phyloP scores from a whole-genome alignment of 2,888 invertebrate species.

The Mellilla xanthometata region DNA sequence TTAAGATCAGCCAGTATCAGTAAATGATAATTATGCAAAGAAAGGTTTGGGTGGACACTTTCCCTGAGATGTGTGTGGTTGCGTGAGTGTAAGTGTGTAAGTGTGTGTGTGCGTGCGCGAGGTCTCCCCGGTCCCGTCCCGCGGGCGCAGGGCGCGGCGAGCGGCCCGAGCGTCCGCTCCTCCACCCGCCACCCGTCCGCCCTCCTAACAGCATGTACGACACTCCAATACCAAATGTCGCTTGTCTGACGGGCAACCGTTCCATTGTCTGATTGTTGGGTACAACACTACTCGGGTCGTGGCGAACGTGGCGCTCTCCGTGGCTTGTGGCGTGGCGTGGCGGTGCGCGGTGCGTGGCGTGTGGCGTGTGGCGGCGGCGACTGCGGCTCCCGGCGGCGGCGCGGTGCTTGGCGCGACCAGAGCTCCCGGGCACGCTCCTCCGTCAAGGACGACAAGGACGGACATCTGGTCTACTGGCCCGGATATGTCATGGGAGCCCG shows the following conservation, averaged over 20 bases:
- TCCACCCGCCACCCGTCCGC: slow-evolving; percentile 64
- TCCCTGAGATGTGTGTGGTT: slow-evolving; percentile 45
- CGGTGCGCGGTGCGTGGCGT: slow-evolving; percentile 40
- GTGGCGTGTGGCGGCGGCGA: too few relatives aligned
- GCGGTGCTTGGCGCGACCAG: slow-evolving; percentile 76
- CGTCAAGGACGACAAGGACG: slow-evolving; percentile 99
- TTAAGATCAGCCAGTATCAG: slow-evolving; percentile 50
- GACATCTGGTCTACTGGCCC: slow-evolving; percentile 99
- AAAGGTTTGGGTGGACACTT: slow-evolving; percentile 74
- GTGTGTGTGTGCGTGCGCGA: slow-evolving; percentile 43
- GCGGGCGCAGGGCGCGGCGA: slow-evolving; percentile 46
- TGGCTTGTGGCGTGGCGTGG: slow-evolving; percentile 59
- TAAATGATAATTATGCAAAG: slow-evolving; percentile 27
- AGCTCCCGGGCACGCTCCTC: slow-evolving; percentile 93
- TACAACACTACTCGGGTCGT: slow-evolving; percentile 83
- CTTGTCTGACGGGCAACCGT: slow-evolving; percentile 84
- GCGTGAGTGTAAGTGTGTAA: slow-evolving; percentile 31
- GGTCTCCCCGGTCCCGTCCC: slow-evolving; percentile 16
- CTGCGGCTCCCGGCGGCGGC: too few relatives aligned
- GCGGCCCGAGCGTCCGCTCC: slow-evolving; percentile 52
- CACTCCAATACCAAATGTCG: slow-evolving; percentile 80
- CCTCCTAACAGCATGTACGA: slow-evolving; percentile 79
- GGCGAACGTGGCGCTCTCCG: slow-evolving; percentile 79
- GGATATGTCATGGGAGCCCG: slow-evolving; percentile 99
- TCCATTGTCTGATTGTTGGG: slow-evolving; percentile 84